A percentile compares a stretch with the other conserved stretches of the same genome.
Conservation (phyloP, 2,113 vertebrate genomes). For the Phrynosoma blainvillii region DNA sequence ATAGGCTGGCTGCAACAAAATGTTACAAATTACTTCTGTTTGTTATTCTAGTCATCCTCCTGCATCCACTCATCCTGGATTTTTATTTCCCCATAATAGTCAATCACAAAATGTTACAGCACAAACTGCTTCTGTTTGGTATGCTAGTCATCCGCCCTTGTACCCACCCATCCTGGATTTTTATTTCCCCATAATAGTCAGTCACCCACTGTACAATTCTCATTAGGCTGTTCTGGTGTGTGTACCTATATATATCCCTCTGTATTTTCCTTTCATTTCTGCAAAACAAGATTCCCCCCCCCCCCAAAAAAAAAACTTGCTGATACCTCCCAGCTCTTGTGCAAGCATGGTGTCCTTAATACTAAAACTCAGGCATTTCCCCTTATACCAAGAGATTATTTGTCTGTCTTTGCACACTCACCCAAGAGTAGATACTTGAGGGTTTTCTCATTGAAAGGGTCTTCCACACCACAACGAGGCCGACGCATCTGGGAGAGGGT, state of each 20-base stretch:
- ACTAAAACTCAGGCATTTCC: no score
- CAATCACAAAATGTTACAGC: no score
- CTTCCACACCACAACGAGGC: slow-evolving; percentile 88
- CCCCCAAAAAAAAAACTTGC: not conserved
- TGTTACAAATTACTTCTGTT: not conserved
- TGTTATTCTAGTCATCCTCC: not conserved
- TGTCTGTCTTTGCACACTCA: slow-evolving; percentile 55
- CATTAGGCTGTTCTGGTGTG: no score
- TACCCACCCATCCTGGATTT: not conserved
- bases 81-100: not conserved
- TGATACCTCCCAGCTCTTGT: not conserved
- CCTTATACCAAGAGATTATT: not conserved
- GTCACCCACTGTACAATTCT: not conserved
- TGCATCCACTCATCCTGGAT: not conserved
- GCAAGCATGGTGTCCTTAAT: not conserved
- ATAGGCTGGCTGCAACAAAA: not conserved
- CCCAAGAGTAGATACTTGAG: slow-evolving; percentile 82
- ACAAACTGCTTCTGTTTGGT: not conserved
- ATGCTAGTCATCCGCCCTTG: not conserved
- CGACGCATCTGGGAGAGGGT: slow-evolving; percentile 81
- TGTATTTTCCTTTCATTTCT: no score
- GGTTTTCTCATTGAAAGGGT: slow-evolving; percentile 85
- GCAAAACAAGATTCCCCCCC: not conserved
- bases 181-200: not conserved
- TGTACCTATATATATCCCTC: no score